These are phyloP conservation scores for Ctenopoma kingsleyae DNA, from an alignment of 2,797 vertebrate genomes.

Conservation along the genomic window DNA sequence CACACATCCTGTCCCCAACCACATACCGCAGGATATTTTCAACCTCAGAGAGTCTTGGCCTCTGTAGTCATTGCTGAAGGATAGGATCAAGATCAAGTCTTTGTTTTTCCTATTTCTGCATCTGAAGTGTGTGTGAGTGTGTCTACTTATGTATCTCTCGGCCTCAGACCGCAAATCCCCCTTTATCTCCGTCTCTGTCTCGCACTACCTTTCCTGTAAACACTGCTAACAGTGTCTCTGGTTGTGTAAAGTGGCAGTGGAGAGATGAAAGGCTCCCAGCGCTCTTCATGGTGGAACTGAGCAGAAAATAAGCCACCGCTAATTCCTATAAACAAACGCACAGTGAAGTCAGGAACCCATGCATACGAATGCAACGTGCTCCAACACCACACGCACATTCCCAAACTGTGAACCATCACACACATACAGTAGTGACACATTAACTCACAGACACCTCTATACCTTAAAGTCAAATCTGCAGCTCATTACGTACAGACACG, in stretches of 20 bases:
- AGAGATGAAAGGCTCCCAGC: constrained; percentile 80
- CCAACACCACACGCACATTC: constrained; percentile 14
- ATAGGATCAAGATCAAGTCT: constrained; percentile 67
- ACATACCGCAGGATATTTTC: constrained; percentile 44
- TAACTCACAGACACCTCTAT: constrained; percentile 27
- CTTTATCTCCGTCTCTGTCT: constrained; percentile 49
- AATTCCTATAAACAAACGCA: constrained; percentile 80
- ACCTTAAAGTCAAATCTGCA: constrained; percentile 39
- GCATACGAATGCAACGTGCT: constrained; percentile 41
- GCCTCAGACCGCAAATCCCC: constrained; percentile 71
- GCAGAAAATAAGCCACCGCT: constrained; percentile 81
- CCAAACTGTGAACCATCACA: constrained; percentile 16
- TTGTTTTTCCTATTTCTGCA: constrained; percentile 58
- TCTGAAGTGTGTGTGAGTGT: constrained; percentile 46
- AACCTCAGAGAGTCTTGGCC: constrained; percentile 48
- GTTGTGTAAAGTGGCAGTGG: constrained; percentile 58
- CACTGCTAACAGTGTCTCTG: constrained; percentile 64
- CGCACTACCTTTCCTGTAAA: constrained; percentile 58
- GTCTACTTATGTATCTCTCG: constrained; percentile 30
- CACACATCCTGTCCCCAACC: not conserved
- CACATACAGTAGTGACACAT: constrained; percentile 29
- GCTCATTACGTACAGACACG: constrained; percentile 40
- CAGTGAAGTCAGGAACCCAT: constrained; percentile 78
- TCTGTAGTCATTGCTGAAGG: constrained; percentile 45
- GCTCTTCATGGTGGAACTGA: constrained; percentile 78